These are phyloP conservation scores for Planiliza haematocheilus DNA, from an alignment of 2,113 vertebrate species.

Conservation along the genomic window DNA sequence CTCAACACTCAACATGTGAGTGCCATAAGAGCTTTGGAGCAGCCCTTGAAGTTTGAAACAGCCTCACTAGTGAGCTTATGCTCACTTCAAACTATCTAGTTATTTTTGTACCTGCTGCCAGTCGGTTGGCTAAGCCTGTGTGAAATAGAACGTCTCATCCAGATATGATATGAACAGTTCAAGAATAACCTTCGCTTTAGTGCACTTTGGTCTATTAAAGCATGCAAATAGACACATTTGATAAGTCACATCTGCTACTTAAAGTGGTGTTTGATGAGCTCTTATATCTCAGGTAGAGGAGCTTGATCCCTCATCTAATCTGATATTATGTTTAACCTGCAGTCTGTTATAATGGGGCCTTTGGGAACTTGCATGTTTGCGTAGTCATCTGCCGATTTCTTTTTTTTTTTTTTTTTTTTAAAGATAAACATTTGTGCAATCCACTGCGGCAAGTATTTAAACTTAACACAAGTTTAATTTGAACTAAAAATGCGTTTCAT, in stretches of 20 bases:
- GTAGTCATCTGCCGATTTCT: not conserved
- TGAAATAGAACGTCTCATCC: constrained; percentile 44
- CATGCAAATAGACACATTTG: constrained; percentile 53
- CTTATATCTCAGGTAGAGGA: constrained; percentile 44
- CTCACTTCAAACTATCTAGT: constrained; percentile 25
- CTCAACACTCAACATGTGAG: constrained; percentile 43
- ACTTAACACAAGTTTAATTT: constrained; percentile 12
- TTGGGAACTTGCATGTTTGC: constrained; percentile 24
- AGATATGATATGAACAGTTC: constrained; percentile 18
- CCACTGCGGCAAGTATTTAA: constrained; percentile 9
- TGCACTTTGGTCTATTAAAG: constrained; percentile 37
- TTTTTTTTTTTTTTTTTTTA: not conserved
- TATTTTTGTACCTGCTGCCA: constrained; percentile 21
- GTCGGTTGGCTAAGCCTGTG: not conserved
- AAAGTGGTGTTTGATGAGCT: constrained; percentile 58
- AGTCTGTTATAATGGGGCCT: constrained; percentile 1
- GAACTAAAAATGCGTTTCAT: constrained; percentile 24
- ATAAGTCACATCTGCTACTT: constrained; percentile 52
- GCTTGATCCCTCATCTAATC: constrained; percentile 52
- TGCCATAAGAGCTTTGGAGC: constrained; percentile 29
- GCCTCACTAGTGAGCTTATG: constrained; percentile 1
- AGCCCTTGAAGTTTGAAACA: constrained; percentile 29
- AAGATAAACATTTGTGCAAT: constrained; percentile 26
- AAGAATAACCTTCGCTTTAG: constrained; percentile 35
- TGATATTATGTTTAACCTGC: constrained; percentile 36